A percentile compares a stretch with the other conserved stretches of the same genome.
Conservation (phyloP, 1,140 invertebrate genomes). For the Lucilia cuprina region DNA sequence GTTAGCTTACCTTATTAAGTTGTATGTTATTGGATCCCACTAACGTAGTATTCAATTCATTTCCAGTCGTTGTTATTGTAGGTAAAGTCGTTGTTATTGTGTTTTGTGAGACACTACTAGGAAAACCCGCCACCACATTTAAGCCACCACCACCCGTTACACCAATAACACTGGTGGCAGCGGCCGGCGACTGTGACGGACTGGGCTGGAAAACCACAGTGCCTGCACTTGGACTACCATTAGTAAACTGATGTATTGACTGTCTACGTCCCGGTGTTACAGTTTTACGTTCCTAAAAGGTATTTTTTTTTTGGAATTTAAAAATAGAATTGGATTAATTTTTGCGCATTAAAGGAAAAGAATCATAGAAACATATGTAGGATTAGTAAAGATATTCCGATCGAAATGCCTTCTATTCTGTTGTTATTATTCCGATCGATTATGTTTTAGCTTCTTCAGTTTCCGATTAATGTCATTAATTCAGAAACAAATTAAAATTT, state of each 20-base stretch:
- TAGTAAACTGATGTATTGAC: conserved; percentile 61
- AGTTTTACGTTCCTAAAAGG: conserved; percentile 59
- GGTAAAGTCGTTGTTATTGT: conserved; percentile 39
- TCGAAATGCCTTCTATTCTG: too few species aligned
- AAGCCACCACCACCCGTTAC: conserved; percentile 56
- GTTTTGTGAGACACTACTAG: conserved; percentile 35
- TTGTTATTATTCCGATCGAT: too few species aligned
- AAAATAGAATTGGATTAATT: neutral
- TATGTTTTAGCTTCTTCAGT: too few species aligned
- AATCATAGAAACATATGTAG: too few species aligned
- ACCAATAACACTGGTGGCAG: conserved; percentile 60
- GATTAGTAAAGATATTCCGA: too few species aligned
- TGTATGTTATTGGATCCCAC: conserved; percentile 62
- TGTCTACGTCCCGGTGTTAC: conserved; percentile 62
- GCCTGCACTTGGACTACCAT: conserved; percentile 62
- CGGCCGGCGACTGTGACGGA: conserved; percentile 62
- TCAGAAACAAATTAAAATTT: too few species aligned
- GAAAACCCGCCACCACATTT: conserved; percentile 29
- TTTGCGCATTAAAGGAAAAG: neutral
- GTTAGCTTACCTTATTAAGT: conserved; percentile 56
- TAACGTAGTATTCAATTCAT: conserved; percentile 61
- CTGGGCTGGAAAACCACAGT: conserved; percentile 62
- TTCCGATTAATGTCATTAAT: too few species aligned
- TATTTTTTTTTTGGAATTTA: neutral
- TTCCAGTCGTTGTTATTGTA: conserved; percentile 52